phyloP scores from a whole-genome alignment of 2,113 vertebrate genomes.

The Helogale parvula region DNA sequence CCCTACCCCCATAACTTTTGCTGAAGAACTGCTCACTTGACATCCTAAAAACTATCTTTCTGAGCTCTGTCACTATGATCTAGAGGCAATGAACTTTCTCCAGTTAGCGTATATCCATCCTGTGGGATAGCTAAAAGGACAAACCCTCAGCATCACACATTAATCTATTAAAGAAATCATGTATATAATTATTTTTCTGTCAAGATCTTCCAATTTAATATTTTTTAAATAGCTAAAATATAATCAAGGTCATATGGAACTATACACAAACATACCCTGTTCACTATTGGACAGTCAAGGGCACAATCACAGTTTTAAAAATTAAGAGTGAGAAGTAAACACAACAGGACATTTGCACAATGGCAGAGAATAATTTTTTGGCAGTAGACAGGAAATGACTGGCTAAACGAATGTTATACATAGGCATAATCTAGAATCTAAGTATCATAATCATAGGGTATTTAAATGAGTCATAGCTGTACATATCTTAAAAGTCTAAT shows the following conservation, averaged over 20 bases:
- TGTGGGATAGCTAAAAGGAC: not conserved
- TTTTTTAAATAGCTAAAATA: conserved; percentile 47
- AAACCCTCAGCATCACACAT: not conserved
- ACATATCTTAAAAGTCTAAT: not conserved
- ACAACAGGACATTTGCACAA: not conserved
- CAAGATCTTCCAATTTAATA: not conserved
- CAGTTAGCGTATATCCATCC: not conserved
- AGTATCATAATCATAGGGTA: not conserved
- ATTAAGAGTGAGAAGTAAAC: not conserved
- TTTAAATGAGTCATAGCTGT: not conserved
- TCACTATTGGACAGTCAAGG: not conserved
- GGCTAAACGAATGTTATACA: not conserved
- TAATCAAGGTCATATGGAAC: not conserved
- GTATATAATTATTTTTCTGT: not conserved
- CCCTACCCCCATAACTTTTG: not conserved
- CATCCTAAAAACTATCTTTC: not conserved
- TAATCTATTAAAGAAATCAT: not conserved
- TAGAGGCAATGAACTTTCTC: not conserved
- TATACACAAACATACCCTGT: not conserved
- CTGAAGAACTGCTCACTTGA: conserved; percentile 4
- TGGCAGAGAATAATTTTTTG: not conserved
- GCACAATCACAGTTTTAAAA: conserved; percentile 13
- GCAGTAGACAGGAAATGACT: not conserved
- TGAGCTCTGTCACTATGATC: not conserved
- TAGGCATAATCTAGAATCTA: not conserved